Percentiles rank a stretch among this genome's conserved stretches.
These are phyloP conservation scores for Hydra vulgaris DNA, from an alignment of 30 jellyfish, hydroid and myxozoan species.

Conservation along the genomic window DNA sequence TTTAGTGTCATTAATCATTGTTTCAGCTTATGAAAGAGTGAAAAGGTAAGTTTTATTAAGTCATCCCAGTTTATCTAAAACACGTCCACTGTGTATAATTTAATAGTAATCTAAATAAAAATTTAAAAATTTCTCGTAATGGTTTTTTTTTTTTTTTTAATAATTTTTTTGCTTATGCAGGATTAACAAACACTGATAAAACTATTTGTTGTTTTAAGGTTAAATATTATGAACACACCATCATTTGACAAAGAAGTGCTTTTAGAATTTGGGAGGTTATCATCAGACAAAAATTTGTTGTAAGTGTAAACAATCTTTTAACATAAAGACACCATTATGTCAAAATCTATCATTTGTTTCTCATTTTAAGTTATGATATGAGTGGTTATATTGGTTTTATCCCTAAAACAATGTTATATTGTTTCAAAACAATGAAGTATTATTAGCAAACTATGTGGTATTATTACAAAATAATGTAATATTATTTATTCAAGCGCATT, in stretches of 20 bases:
- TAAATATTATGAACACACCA: constrained; percentile 42
- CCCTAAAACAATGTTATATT: no score
- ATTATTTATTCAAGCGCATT: no score
- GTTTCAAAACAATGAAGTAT: no score
- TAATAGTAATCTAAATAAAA: not conserved
- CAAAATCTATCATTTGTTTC: no score
- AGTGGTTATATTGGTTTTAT: no score
- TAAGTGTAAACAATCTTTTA: constrained; percentile 22
- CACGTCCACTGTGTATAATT: not conserved
- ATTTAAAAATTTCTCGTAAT: no score
- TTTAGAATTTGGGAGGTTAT: constrained; percentile 39
- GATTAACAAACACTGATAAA: no score
- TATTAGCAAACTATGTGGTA: no score
- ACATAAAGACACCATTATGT: no score
- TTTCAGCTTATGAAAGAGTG: constrained; percentile 44
- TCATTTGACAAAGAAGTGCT: constrained; percentile 75
- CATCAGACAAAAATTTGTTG: constrained; percentile 43
- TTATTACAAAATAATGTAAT: no score
- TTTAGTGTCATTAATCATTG: constrained; percentile 46
- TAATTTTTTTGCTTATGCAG: not conserved
- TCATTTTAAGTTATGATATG: no score
- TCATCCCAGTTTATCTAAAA: not conserved
- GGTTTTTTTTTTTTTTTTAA: not conserved
- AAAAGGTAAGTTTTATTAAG: constrained; percentile 44
- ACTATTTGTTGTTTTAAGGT: constrained; percentile 9